These are phyloP conservation scores for Sebastes hubbsi DNA, from an alignment of 2,797 vertebrate species.

Conservation along the genomic window DNA sequence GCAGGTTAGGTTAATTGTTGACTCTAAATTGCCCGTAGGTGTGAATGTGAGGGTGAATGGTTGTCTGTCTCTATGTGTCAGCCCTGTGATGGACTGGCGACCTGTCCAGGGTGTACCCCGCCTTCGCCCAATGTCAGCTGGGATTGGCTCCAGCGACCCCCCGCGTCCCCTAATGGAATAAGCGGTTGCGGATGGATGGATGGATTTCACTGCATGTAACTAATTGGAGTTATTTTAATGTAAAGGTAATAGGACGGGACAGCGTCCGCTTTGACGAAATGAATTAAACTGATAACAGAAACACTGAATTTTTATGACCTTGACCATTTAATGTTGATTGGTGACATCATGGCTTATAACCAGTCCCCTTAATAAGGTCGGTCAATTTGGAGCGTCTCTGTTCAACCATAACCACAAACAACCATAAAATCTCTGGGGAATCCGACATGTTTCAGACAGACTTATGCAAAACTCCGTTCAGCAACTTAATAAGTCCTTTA, in stretches of 20 bases:
- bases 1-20: too few relatives aligned
- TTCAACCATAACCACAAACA: not conserved
- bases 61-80: too few relatives aligned
- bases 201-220: too few relatives aligned
- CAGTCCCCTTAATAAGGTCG: not conserved
- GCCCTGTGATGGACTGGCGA: too few relatives aligned
- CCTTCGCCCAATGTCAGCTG: too few relatives aligned
- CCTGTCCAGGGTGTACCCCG: too few relatives aligned
- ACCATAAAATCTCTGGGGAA: not conserved
- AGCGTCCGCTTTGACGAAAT: not conserved
- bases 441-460: slow-evolving; percentile 11
- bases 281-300: not conserved
- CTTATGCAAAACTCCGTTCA: slow-evolving; percentile 55
- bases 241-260: not conserved
- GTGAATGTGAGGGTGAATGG: too few relatives aligned
- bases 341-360: not conserved
- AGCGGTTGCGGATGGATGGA: too few relatives aligned
- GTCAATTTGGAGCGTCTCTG: not conserved
- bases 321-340: not conserved
- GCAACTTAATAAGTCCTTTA: slow-evolving; percentile 87
- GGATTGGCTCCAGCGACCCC: too few relatives aligned
- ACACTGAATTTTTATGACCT: not conserved
- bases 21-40: too few relatives aligned
- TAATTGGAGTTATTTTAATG: not conserved
- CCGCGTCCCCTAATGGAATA: too few relatives aligned